A percentile compares a stretch with the other conserved stretches of the same genome.
These are phyloP conservation scores for Limulus polyphemus DNA, from an alignment of 2,888 invertebrate species.

Conservation along the genomic window DNA sequence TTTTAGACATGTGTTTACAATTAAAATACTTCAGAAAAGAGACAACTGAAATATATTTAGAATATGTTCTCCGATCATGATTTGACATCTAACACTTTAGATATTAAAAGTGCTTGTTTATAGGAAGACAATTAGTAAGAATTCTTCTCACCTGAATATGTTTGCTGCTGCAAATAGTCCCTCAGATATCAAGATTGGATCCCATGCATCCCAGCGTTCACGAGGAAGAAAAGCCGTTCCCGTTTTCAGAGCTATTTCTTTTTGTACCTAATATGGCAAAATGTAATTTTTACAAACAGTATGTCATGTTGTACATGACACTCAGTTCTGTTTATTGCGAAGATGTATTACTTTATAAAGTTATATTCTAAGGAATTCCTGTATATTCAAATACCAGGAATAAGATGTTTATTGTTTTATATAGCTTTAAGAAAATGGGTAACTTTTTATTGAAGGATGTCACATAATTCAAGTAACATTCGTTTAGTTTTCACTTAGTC, in stretches of 20 bases:
- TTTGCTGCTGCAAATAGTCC: slow-evolving; percentile 96
- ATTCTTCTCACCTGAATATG: slow-evolving; percentile 51
- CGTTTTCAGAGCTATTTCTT: slow-evolving; percentile 45
- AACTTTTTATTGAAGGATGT: too few species aligned
- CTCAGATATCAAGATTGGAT: slow-evolving; percentile 91
- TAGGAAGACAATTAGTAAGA: background rate
- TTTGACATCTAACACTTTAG: too few species aligned
- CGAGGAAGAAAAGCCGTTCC: slow-evolving; percentile 52
- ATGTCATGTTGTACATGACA: background rate
- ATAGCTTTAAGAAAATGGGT: too few species aligned
- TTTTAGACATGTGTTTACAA: too few species aligned
- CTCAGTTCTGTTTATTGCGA: background rate
- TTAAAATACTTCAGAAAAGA: too few species aligned
- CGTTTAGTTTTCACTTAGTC: too few species aligned
- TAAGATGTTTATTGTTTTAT: too few species aligned
- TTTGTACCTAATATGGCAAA: slow-evolving; percentile 50
- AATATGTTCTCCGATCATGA: too few species aligned
- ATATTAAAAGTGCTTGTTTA: too few species aligned
- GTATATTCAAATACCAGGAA: background rate
- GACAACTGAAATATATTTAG: too few species aligned
- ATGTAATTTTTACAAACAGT: background rate
- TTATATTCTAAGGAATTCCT: background rate
- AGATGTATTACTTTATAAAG: too few species aligned
- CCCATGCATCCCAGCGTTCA: slow-evolving; percentile 95
- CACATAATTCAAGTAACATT: too few species aligned